A percentile compares a stretch with the other conserved stretches of the same genome.
Conservation (phyloP, 2,797 vertebrate species). For the Centropyge bicolor region DNA sequence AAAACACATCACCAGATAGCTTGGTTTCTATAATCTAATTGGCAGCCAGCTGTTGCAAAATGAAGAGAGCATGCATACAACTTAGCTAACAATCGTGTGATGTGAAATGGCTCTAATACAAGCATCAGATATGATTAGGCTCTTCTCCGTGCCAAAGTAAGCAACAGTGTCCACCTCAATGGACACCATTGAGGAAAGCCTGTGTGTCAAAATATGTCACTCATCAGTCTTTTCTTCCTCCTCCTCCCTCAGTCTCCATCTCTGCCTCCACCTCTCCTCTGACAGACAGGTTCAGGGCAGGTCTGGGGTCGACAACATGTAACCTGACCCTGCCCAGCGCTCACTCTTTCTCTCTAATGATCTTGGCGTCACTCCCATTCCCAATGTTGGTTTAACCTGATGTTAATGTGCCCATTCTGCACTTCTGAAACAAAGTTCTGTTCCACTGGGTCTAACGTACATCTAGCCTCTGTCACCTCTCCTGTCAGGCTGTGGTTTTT, state of each 20-base stretch:
- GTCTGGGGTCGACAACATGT: slow-evolving; percentile 69
- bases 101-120: slow-evolving; percentile 27
- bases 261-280: slow-evolving; percentile 35
- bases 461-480: slow-evolving; percentile 58
- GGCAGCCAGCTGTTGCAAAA: not conserved
- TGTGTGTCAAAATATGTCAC: slow-evolving; percentile 66
- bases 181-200: slow-evolving; percentile 55
- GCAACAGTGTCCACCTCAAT: slow-evolving; percentile 47
- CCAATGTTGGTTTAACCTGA: slow-evolving; percentile 84
- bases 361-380: slow-evolving; percentile 71
- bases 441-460: slow-evolving; percentile 51
- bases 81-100: not conserved
- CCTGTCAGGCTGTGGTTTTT: slow-evolving; percentile 69
- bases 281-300: slow-evolving; percentile 73
- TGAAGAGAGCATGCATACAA: not conserved
- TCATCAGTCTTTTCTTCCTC: slow-evolving; percentile 57
- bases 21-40: not conserved
- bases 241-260: slow-evolving; percentile 31
- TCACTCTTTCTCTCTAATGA: slow-evolving; percentile 64
- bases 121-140: slow-evolving; percentile 50
- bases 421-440: slow-evolving; percentile 78
- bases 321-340: slow-evolving; percentile 65
- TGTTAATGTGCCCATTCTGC: slow-evolving; percentile 75
- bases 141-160: slow-evolving; percentile 36
- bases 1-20: slow-evolving; percentile 2